Conservation (phyloP, 2,797 vertebrate species). For the Notamacropus eugenii region DNA sequence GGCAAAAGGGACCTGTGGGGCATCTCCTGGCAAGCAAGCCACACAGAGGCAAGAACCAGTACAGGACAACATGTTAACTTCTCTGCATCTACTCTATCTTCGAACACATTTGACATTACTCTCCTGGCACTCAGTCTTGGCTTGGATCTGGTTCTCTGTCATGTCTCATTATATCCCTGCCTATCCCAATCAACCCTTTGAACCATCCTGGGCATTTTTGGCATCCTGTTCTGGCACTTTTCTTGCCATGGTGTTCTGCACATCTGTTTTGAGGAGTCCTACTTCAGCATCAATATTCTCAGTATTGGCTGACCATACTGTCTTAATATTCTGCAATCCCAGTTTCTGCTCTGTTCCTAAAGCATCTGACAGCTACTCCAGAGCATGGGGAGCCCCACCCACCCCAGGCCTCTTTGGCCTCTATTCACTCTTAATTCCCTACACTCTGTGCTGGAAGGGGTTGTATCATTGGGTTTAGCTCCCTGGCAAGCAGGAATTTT, state of each 20-base stretch:
- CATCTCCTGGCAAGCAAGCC: not conserved
- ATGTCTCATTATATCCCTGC: not conserved
- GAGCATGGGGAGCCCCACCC: not conserved
- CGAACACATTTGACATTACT: not conserved
- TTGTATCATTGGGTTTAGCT: not conserved
- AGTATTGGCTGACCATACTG: not conserved
- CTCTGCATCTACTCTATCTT: not conserved
- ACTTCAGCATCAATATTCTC: not conserved
- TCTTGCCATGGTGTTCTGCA: not conserved
- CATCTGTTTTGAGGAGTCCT: not conserved
- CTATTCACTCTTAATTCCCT: not conserved
- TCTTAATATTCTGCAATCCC: not conserved
- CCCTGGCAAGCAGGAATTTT: not conserved
- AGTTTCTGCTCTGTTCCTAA: not conserved
- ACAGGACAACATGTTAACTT: not conserved
- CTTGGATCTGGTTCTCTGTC: not conserved
- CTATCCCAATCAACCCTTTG: not conserved
- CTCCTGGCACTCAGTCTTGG: not conserved
- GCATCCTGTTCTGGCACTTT: not conserved
- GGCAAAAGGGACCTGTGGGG: not conserved
- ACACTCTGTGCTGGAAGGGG: not conserved
- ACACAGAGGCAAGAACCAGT: not conserved
- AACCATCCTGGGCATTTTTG: not conserved
- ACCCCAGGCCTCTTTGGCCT: not conserved
- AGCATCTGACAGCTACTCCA: not conserved